Percentiles rank a stretch among this genome's conserved stretches.
Evolutionary conservation across 2,888 invertebrate genomes (phyloP).

Genomic region (Hirudinaria manillensis): DNA sequence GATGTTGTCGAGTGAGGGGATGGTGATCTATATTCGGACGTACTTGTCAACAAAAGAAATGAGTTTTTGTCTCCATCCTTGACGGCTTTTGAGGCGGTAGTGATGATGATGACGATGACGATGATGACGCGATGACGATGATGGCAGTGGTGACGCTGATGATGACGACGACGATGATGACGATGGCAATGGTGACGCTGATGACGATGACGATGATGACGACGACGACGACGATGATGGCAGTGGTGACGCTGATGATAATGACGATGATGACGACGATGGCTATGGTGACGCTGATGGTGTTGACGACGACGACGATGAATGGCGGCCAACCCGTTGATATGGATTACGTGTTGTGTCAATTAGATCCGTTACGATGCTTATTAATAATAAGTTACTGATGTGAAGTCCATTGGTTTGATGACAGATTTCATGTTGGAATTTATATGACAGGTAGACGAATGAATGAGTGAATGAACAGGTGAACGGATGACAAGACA

Average conservation of each 20-base stretch:
- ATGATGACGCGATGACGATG: constrained; percentile 25
- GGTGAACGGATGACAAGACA: too few relatives aligned
- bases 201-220: constrained; percentile 19
- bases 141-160: constrained; percentile 13
- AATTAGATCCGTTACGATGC: too few relatives aligned
- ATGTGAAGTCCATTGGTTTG: too few relatives aligned
- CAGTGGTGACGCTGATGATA: background rate
- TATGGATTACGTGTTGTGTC: background rate
- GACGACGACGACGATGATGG: constrained; percentile 14
- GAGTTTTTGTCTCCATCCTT: constrained; percentile 5
- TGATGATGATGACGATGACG: constrained; percentile 10
- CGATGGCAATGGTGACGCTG: constrained; percentile 4
- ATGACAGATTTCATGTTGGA: too few relatives aligned
- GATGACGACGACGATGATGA: constrained; percentile 25
- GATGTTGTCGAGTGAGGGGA: background rate
- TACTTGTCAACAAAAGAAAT: background rate
- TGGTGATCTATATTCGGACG: constrained; percentile 7
- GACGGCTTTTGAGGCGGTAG: constrained; percentile 1
- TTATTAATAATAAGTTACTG: too few relatives aligned
- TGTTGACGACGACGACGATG: too few relatives aligned
- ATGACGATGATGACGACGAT: background rate
- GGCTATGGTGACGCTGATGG: background rate
- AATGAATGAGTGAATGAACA: too few relatives aligned
- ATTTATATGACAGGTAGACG: too few relatives aligned
- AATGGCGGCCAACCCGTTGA: background rate